A percentile compares a stretch with the other conserved stretches of the same genome.
Evolutionary conservation across 2,888 invertebrate species (phyloP).

Genomic region (Koerneria pararmatus): DNA sequence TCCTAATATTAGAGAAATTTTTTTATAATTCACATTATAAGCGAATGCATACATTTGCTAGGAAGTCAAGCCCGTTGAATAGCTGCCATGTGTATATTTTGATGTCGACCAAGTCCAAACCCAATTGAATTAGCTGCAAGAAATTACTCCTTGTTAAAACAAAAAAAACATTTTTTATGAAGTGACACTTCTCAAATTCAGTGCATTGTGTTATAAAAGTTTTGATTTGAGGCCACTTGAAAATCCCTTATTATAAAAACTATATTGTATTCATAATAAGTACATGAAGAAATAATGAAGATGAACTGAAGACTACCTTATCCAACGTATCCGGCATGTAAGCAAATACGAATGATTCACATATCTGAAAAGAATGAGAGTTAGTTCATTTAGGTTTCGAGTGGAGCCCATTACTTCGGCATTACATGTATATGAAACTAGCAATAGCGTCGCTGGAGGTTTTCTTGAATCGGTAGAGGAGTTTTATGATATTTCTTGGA

Average conservation of each 20-base stretch:
- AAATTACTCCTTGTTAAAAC: too few species aligned
- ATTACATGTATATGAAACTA: not conserved
- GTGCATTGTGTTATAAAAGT: too few species aligned
- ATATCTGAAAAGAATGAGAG: constrained; percentile 18
- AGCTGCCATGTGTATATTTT: constrained; percentile 42
- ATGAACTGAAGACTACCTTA: too few species aligned
- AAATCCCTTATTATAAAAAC: too few species aligned
- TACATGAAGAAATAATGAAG: too few species aligned
- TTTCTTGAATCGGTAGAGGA: constrained; percentile 23
- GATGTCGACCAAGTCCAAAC: constrained; percentile 28
- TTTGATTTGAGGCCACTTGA: too few species aligned
- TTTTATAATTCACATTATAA: not conserved
- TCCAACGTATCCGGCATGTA: constrained; percentile 24
- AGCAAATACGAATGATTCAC: constrained; percentile 21
- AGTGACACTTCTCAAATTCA: too few species aligned
- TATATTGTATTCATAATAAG: too few species aligned
- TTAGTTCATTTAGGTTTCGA: not conserved
- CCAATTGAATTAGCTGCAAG: constrained; percentile 22
- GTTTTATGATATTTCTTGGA: constrained; percentile 20
- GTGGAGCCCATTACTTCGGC: not conserved
- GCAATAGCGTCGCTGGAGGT: constrained; percentile 13
- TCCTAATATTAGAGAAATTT: too few species aligned
- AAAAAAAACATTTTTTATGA: too few species aligned
- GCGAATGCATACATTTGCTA: constrained; percentile 23
- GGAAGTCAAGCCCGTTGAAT: constrained; percentile 34